Conservation (phyloP, 2,888 invertebrate genomes). For the Caenorhabditis auriculariae region DNA sequence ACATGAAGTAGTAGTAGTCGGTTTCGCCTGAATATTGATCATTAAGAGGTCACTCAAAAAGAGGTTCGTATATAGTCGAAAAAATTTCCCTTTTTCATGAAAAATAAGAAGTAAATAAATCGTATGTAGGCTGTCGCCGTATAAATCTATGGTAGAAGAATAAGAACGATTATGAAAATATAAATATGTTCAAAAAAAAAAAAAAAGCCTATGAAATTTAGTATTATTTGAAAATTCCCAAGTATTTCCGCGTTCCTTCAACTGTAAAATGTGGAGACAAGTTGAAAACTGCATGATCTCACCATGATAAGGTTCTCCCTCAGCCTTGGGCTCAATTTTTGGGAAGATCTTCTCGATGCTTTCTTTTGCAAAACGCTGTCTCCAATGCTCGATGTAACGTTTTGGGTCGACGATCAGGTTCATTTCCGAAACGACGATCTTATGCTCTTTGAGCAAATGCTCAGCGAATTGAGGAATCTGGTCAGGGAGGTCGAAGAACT, state of each 20-base stretch:
- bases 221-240: too few species aligned
- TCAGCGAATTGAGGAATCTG: constrained; percentile 51
- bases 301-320: constrained; percentile 50
- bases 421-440: constrained; percentile 61
- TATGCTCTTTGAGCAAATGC: constrained; percentile 60
- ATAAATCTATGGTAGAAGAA: too few species aligned
- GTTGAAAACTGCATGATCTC: constrained; percentile 1
- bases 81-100: too few species aligned
- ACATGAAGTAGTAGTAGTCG: constrained; percentile 60
- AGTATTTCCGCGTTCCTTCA: too few species aligned
- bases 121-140: too few species aligned
- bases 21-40: constrained; percentile 42
- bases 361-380: constrained; percentile 61
- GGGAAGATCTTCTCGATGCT: constrained; percentile 59
- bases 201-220: too few species aligned
- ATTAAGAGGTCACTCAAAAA: too few species aligned
- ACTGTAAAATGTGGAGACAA: too few species aligned
- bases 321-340: constrained; percentile 44
- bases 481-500: constrained; percentile 63
- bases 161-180: too few species aligned
- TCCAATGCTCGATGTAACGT: constrained; percentile 63
- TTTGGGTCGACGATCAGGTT: constrained; percentile 62
- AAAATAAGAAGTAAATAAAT: too few species aligned
- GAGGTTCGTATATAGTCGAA: too few species aligned
- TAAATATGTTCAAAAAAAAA: too few species aligned